phyloP scores from a whole-genome alignment of 1,140 invertebrate genomes.

The Drosophila punjabiensis region DNA sequence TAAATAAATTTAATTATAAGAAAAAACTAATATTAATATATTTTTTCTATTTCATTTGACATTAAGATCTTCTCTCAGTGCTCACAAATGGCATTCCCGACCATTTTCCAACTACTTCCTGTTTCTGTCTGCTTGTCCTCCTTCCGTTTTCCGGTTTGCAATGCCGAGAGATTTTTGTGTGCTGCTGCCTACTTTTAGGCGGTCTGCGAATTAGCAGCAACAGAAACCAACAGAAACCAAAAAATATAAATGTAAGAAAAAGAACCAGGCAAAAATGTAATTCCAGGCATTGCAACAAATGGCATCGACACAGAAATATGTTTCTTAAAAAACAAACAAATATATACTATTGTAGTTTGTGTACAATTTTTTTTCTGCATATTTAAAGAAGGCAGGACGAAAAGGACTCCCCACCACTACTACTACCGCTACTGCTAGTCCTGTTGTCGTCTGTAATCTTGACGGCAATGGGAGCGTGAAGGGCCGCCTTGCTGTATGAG shows the following conservation, averaged over 20 bases:
- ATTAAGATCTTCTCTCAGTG: background rate
- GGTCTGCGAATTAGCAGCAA: background rate
- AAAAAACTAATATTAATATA: background rate
- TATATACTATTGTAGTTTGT: background rate
- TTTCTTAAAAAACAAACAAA: background rate
- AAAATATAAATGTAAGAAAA: background rate
- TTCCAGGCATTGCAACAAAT: conserved; percentile 3
- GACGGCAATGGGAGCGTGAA: conserved; percentile 54
- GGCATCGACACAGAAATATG: conserved; percentile 7
- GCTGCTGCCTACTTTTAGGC: conserved; percentile 19
- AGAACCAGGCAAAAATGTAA: background rate
- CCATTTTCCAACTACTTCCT: conserved; percentile 13
- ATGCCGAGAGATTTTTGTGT: conserved; percentile 10
- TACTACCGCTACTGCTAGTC: conserved; percentile 16
- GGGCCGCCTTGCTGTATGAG: conserved; percentile 59
- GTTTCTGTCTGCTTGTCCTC: background rate
- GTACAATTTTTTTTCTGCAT: conserved; percentile 28
- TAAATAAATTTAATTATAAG: background rate
- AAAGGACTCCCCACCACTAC: conserved; percentile 15
- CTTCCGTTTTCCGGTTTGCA: conserved; percentile 28
- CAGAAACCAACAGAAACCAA: background rate
- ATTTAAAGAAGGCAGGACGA: conserved; percentile 17
- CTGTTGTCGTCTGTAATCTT: conserved; percentile 49
- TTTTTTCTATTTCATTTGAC: background rate
- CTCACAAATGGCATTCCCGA: background rate